A percentile compares a stretch with the other conserved stretches of the same genome.
Evolutionary conservation across 1,140 invertebrate species (phyloP).

Genomic region (Drosophila oshimai): DNA sequence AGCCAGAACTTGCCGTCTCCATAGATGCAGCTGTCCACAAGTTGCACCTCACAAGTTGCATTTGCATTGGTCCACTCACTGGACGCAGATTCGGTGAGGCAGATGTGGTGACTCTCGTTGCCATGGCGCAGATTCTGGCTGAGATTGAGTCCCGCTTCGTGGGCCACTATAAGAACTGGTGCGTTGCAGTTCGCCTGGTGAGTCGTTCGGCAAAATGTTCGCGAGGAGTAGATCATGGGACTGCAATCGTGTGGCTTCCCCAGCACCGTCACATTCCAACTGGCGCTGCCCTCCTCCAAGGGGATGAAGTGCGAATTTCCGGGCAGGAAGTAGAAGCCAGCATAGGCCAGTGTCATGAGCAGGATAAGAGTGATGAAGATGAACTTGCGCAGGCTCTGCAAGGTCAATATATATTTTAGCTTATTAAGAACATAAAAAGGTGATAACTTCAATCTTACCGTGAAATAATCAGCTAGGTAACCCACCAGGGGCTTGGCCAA

Average conservation of each 20-base stretch:
- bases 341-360: slow-evolving; percentile 86
- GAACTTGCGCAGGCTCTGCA: slow-evolving; percentile 86
- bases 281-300: slow-evolving; percentile 33
- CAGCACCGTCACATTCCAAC: slow-evolving; percentile 25
- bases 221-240: slow-evolving; percentile 3
- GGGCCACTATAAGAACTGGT: slow-evolving; percentile 28
- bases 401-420: background rate
- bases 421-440: too few relatives aligned
- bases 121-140: slow-evolving; percentile 34
- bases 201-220: slow-evolving; percentile 23
- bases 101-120: slow-evolving; percentile 47
- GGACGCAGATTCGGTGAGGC: background rate
- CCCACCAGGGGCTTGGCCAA: slow-evolving; percentile 89
- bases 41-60: slow-evolving; percentile 16
- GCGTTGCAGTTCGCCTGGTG: slow-evolving; percentile 30
- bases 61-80: slow-evolving; percentile 17
- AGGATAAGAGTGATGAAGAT: slow-evolving; percentile 87
- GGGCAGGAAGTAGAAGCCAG: slow-evolving; percentile 87
- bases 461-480: slow-evolving; percentile 87
- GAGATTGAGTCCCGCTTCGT: slow-evolving; percentile 15
- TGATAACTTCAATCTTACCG: slow-evolving; percentile 47
- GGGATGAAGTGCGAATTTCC: slow-evolving; percentile 33
- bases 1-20: slow-evolving; percentile 87
- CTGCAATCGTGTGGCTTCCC: slow-evolving; percentile 15
- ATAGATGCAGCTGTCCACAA: slow-evolving; percentile 83